These are phyloP conservation scores for Drosophila lacicola DNA, from an alignment of 2,888 invertebrate species.

Conservation along the genomic window DNA sequence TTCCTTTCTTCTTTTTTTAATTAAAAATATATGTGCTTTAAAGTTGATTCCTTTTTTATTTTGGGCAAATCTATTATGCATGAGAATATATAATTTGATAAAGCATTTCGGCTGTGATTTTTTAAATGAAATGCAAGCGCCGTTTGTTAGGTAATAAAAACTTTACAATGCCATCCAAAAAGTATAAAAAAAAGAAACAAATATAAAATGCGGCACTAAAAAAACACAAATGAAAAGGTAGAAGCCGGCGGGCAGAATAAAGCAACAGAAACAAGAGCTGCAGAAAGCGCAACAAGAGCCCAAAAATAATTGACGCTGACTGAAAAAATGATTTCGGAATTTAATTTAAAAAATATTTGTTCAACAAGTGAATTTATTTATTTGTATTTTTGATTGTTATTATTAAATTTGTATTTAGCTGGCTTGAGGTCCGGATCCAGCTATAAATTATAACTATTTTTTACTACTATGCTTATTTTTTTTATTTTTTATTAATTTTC, in stretches of 20 bases:
- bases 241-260: not conserved
- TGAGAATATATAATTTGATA: conserved; percentile 50
- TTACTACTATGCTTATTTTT: not conserved
- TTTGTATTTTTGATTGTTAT: too few relatives aligned
- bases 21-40: conserved; percentile 66
- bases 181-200: conserved; percentile 13
- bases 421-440: too few relatives aligned
- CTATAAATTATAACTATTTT: not conserved
- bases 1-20: conserved; percentile 48
- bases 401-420: too few relatives aligned
- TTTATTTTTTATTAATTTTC: too few relatives aligned
- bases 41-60: conserved; percentile 39
- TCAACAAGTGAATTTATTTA: too few relatives aligned
- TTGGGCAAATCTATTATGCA: conserved; percentile 25
- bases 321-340: not conserved
- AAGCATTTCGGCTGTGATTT: conserved; percentile 58
- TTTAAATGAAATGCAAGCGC: conserved; percentile 40
- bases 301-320: conserved; percentile 13
- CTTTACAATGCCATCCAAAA: conserved; percentile 33
- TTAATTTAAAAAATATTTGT: not conserved
- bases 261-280: too few relatives aligned
- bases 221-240: conserved; percentile 14
- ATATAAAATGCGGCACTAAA: conserved; percentile 21
- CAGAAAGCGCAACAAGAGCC: conserved; percentile 1
- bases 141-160: conserved; percentile 37